These are phyloP conservation scores for Limonius californicus DNA, from an alignment of 1,140 invertebrate species.

Conservation along the genomic window DNA sequence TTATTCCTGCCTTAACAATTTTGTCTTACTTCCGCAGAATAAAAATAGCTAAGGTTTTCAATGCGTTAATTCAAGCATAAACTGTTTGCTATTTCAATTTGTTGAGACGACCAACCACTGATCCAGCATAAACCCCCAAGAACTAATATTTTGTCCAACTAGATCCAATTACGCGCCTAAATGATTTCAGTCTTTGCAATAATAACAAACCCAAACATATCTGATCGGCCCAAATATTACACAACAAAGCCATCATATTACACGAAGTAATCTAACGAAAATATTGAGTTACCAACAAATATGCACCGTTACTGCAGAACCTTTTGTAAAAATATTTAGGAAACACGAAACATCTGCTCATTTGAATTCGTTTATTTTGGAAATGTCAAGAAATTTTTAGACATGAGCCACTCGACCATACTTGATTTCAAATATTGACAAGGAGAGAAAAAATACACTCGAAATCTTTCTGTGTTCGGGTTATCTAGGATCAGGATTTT, in stretches of 20 bases:
- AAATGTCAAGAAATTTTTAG: slow-evolving; percentile 30
- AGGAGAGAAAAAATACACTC: slow-evolving; percentile 3
- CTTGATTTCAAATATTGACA: slow-evolving; percentile 19
- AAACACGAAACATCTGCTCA: slow-evolving; percentile 30
- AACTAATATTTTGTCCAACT: too few species aligned
- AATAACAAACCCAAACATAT: slow-evolving; percentile 24
- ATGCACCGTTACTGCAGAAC: slow-evolving; percentile 10
- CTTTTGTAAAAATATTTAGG: slow-evolving; percentile 25
- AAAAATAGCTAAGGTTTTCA: too few species aligned
- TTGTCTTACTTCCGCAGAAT: too few species aligned
- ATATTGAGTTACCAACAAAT: slow-evolving; percentile 23
- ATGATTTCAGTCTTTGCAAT: neutral
- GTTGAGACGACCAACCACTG: too few species aligned
- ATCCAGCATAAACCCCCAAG: too few species aligned
- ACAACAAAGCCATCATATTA: slow-evolving; percentile 23
- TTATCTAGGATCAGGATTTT: slow-evolving; percentile 6
- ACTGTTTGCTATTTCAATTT: too few species aligned
- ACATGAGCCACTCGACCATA: slow-evolving; percentile 28
- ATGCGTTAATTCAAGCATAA: too few species aligned
- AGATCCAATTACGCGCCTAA: slow-evolving; percentile 6
- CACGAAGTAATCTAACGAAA: slow-evolving; percentile 29
- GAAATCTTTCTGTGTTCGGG: neutral
- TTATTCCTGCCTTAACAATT: too few species aligned
- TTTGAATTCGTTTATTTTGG: slow-evolving; percentile 14
- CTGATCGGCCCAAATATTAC: neutral